A percentile compares a stretch with the other conserved stretches of the same genome.
phyloP scores from a whole-genome alignment of 2,888 invertebrate genomes.

The Tiphia femorata region DNA sequence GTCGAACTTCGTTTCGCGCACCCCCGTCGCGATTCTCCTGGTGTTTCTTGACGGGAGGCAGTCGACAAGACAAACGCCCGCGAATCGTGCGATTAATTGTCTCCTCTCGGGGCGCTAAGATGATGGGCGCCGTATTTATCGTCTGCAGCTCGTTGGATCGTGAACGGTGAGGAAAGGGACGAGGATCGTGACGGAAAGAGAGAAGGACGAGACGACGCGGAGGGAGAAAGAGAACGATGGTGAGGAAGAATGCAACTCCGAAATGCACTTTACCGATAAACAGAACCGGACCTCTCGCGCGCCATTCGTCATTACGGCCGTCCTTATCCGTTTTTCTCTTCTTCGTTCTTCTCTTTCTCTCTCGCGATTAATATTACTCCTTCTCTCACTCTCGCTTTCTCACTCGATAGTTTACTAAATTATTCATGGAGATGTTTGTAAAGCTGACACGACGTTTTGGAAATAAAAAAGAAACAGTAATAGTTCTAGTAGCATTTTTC shows the following conservation, averaged over 20 bases:
- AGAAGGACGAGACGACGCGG: no score
- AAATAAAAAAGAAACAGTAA: no score
- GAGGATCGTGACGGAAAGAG: no score
- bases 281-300: background rate
- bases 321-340: slow-evolving; percentile 9
- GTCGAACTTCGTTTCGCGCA: no score
- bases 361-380: background rate
- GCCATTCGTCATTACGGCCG: slow-evolving; percentile 24
- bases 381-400: background rate
- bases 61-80: background rate
- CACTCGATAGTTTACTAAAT: background rate
- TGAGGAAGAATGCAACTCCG: slow-evolving; percentile 17
- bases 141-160: no score
- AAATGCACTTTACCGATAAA: slow-evolving; percentile 37
- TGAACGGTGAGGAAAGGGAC: no score
- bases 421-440: no score
- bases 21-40: no score
- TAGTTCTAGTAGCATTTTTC: no score
- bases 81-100: slow-evolving; percentile 27
- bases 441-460: no score
- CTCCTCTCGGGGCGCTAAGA: slow-evolving; percentile 5
- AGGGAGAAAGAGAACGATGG: no score
- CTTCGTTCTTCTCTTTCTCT: slow-evolving; percentile 8
- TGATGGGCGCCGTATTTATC: slow-evolving; percentile 24
- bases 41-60: no score